A percentile compares a stretch with the other conserved stretches of the same genome.
Conservation (phyloP, 2,888 invertebrate genomes). For the Drosophila quasianomalipes region DNA sequence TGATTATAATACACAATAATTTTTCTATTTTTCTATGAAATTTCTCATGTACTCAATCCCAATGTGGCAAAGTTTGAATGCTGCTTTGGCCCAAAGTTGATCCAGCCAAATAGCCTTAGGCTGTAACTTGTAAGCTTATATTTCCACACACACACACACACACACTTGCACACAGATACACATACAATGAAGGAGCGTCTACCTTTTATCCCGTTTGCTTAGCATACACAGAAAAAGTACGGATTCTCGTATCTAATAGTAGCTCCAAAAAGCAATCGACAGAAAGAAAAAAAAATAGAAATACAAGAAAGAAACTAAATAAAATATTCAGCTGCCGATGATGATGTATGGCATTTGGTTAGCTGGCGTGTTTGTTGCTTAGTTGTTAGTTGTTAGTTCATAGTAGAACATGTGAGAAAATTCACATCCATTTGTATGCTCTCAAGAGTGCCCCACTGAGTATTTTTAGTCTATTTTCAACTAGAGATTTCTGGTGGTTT, state of each 20-base stretch:
- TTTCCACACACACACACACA: conserved; percentile 32
- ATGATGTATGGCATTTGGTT: conserved; percentile 71
- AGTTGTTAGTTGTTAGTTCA: conserved; percentile 31
- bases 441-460: conserved; percentile 28
- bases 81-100: conserved; percentile 59
- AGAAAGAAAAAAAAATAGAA: conserved; percentile 2
- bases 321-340: conserved; percentile 72
- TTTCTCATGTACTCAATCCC: conserved; percentile 2
- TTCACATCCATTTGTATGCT: conserved; percentile 76
- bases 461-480: conserved; percentile 36
- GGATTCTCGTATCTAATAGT: conserved; percentile 53
- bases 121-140: conserved; percentile 75
- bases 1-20: not conserved
- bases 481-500: conserved; percentile 22
- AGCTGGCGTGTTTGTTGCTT: conserved; percentile 51
- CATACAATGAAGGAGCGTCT: conserved; percentile 27
- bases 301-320: conserved; percentile 44
- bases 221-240: conserved; percentile 38
- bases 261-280: conserved; percentile 30
- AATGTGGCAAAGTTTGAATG: conserved; percentile 45
- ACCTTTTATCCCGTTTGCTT: conserved; percentile 67
- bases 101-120: conserved; percentile 73
- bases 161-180: not conserved
- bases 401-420: conserved; percentile 72
- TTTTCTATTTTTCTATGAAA: not conserved